These are phyloP conservation scores for Dysidea cf. avara DNA, from an alignment of 37 sponge, comb jelly and placozoan species.

Conservation along the genomic window DNA sequence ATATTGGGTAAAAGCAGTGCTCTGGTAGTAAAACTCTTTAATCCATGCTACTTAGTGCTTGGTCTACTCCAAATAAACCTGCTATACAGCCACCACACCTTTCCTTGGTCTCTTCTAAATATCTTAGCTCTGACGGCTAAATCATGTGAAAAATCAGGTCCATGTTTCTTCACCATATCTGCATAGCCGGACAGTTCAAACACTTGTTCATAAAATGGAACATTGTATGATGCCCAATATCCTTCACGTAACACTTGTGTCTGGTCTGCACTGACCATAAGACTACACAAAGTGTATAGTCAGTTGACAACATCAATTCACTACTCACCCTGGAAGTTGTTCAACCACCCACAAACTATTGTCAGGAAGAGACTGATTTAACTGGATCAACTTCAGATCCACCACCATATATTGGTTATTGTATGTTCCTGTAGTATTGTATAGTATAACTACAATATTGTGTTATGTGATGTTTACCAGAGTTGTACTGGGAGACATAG, in stretches of 20 bases:
- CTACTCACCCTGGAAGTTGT: constrained; percentile 69
- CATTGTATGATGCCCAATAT: constrained; percentile 76
- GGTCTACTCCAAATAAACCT: background rate
- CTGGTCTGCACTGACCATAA: constrained; percentile 54
- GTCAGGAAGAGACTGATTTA: constrained; percentile 37
- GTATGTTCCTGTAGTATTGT: constrained; percentile 52
- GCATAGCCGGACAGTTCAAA: constrained; percentile 46
- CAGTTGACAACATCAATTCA: background rate
- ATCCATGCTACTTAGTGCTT: background rate
- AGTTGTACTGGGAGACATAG: constrained; percentile 45
- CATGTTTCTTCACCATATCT: constrained; percentile 29
- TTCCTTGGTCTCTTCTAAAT: constrained; percentile 60
- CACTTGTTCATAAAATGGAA: constrained; percentile 70
- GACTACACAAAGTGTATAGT: no score
- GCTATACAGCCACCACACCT: constrained; percentile 29
- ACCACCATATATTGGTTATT: constrained; percentile 80
- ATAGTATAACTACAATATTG: background rate
- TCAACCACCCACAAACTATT: constrained; percentile 65
- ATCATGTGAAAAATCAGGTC: constrained; percentile 31
- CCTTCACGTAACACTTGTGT: constrained; percentile 54
- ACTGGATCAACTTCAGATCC: constrained; percentile 55
- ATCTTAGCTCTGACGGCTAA: constrained; percentile 68
- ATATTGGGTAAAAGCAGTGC: background rate
- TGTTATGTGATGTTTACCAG: constrained; percentile 22
- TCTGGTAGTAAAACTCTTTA: background rate